A percentile compares a stretch with the other conserved stretches of the same genome.
phyloP scores from a whole-genome alignment of 2,888 invertebrate genomes.

The Eustalomyia histrio region DNA sequence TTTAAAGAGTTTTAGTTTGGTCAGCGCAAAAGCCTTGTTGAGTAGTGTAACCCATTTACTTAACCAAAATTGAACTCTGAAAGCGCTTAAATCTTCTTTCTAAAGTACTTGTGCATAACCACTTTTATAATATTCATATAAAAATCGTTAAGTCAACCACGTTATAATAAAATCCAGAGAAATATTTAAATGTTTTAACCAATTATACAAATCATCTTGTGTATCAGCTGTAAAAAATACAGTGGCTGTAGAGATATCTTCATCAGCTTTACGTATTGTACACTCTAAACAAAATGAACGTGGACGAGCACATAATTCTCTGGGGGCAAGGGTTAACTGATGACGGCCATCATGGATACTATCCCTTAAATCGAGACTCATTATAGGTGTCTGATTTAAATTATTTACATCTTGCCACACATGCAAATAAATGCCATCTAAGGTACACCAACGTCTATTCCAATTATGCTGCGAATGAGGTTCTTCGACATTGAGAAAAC shows the following conservation, averaged over 20 bases:
- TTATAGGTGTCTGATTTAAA: constrained; percentile 74
- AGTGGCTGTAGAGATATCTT: constrained; percentile 69
- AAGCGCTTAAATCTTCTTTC: too few relatives aligned
- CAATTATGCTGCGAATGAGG: constrained; percentile 79
- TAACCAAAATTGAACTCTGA: too few relatives aligned
- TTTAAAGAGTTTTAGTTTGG: too few relatives aligned
- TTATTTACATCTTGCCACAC: constrained; percentile 81
- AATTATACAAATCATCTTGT: constrained; percentile 79
- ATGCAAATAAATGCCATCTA: constrained; percentile 78
- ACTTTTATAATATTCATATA: too few relatives aligned
- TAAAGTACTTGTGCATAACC: too few relatives aligned
- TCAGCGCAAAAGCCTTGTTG: too few relatives aligned
- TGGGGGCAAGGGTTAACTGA: constrained; percentile 75
- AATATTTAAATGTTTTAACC: constrained; percentile 80
- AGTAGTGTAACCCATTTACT: too few relatives aligned
- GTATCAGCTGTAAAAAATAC: constrained; percentile 80
- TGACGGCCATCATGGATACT: constrained; percentile 69
- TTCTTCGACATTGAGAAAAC: constrained; percentile 81
- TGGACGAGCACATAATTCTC: constrained; percentile 80
- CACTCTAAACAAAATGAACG: constrained; percentile 78
- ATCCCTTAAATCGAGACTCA: constrained; percentile 78
- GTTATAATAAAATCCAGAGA: constrained; percentile 78
- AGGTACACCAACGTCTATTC: constrained; percentile 82
- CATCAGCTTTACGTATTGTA: constrained; percentile 67
- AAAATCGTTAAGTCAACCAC: constrained; percentile 79